phyloP scores from a whole-genome alignment of 1,140 invertebrate genomes.

The Tenebrio molitor region DNA sequence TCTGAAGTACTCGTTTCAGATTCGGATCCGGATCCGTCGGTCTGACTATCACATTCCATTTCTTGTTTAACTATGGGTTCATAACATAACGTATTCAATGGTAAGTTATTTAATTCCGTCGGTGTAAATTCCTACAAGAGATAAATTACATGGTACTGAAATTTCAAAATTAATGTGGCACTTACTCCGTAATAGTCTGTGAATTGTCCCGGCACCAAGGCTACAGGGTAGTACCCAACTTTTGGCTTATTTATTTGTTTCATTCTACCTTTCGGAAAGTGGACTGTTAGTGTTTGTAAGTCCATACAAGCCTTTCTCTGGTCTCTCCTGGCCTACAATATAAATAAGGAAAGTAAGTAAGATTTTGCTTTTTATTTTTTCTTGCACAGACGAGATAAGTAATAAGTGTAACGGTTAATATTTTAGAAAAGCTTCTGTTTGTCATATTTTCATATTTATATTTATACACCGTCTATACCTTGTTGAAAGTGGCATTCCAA shows the following conservation, averaged over 20 bases:
- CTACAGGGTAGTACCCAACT: slow-evolving; percentile 88
- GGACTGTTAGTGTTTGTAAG: slow-evolving; percentile 74
- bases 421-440: too few species aligned
- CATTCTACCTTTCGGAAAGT: slow-evolving; percentile 67
- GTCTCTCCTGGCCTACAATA: slow-evolving; percentile 69
- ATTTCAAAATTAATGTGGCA: background rate
- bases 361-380: too few species aligned
- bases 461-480: slow-evolving; percentile 64
- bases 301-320: slow-evolving; percentile 79
- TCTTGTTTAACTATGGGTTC: slow-evolving; percentile 72
- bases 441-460: too few species aligned
- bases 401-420: too few species aligned
- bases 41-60: slow-evolving; percentile 68
- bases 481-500: slow-evolving; percentile 92
- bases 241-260: slow-evolving; percentile 67
- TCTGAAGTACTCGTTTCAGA: slow-evolving; percentile 66
- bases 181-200: slow-evolving; percentile 86
- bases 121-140: slow-evolving; percentile 71
- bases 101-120: slow-evolving; percentile 84
- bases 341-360: too few species aligned
- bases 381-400: too few species aligned
- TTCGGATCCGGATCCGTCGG: slow-evolving; percentile 71
- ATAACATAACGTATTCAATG: slow-evolving; percentile 90
- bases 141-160: slow-evolving; percentile 10
- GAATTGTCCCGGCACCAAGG: slow-evolving; percentile 94